Percentiles rank a stretch among this genome's conserved stretches.
These are phyloP conservation scores for Drosophila athabasca DNA, from an alignment of 1,140 invertebrate genomes.

Conservation along the genomic window DNA sequence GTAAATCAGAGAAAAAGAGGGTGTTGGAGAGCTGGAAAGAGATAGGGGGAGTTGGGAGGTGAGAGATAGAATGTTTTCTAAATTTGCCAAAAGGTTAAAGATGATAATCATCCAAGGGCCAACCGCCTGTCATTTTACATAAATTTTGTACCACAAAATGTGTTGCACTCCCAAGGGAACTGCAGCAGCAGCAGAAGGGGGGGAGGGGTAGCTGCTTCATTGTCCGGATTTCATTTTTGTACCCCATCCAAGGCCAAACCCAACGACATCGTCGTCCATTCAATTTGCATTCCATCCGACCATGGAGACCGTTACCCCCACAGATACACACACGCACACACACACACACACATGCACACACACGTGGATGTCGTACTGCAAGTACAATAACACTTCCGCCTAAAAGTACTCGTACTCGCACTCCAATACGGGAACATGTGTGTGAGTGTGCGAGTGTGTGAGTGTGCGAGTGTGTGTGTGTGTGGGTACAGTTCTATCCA, in stretches of 20 bases:
- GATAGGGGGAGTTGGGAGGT: too few species aligned
- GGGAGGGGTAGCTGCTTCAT: too few species aligned
- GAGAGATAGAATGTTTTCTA: too few species aligned
- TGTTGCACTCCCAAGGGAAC: too few species aligned
- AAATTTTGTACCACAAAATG: too few species aligned
- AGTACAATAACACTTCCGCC: constrained; percentile 28
- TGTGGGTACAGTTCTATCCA: constrained; percentile 24
- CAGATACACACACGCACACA: neutral
- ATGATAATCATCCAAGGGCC: too few species aligned
- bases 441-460: neutral
- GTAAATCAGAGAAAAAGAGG: too few species aligned
- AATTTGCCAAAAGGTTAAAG: too few species aligned
- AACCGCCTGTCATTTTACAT: too few species aligned
- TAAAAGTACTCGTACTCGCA: neutral
- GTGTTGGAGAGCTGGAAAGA: too few species aligned
- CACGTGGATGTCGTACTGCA: neutral
- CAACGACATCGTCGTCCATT: neutral
- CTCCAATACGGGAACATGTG: constrained; percentile 6
- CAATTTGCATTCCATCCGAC: constrained; percentile 18
- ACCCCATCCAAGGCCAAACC: neutral
- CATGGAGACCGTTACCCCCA: constrained; percentile 1
- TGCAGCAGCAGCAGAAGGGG: too few species aligned
- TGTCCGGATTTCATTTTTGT: neutral
- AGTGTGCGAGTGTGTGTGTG: neutral
- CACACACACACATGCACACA: neutral